phyloP scores from a whole-genome alignment of 2,113 vertebrate species.

The Rousettus leschenaultii region DNA sequence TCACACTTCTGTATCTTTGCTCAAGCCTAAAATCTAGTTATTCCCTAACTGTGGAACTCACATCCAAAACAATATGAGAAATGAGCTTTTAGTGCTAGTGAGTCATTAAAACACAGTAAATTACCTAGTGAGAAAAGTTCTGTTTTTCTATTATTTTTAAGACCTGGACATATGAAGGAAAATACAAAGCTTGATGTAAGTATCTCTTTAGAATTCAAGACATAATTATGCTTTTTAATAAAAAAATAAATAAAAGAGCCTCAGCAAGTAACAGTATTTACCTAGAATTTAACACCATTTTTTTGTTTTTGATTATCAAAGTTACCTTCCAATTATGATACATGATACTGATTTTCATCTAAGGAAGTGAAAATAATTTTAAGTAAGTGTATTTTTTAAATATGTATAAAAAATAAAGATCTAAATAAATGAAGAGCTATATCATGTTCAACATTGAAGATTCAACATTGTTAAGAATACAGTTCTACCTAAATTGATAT shows the following conservation, averaged over 20 bases:
- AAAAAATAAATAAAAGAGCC: background rate
- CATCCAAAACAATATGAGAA: background rate
- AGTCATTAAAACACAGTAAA: background rate
- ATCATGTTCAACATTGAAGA: background rate
- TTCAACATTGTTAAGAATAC: background rate
- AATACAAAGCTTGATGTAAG: background rate
- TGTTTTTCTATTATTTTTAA: background rate
- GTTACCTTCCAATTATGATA: background rate
- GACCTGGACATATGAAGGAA: background rate
- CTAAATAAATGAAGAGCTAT: background rate
- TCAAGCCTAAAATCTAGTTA: background rate
- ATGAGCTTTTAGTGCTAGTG: background rate
- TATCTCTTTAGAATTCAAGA: background rate
- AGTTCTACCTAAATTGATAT: background rate
- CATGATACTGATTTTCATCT: background rate
- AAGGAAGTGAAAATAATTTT: background rate
- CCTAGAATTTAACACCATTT: background rate
- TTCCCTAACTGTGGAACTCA: background rate
- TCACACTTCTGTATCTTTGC: background rate
- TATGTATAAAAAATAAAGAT: background rate
- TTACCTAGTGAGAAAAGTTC: background rate
- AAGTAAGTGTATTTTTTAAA: conserved; percentile 13
- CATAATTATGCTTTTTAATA: background rate
- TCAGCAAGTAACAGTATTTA: background rate
- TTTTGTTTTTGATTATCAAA: background rate